phyloP scores from a whole-genome alignment of 2,113 vertebrate species.

The Caretta caretta region DNA sequence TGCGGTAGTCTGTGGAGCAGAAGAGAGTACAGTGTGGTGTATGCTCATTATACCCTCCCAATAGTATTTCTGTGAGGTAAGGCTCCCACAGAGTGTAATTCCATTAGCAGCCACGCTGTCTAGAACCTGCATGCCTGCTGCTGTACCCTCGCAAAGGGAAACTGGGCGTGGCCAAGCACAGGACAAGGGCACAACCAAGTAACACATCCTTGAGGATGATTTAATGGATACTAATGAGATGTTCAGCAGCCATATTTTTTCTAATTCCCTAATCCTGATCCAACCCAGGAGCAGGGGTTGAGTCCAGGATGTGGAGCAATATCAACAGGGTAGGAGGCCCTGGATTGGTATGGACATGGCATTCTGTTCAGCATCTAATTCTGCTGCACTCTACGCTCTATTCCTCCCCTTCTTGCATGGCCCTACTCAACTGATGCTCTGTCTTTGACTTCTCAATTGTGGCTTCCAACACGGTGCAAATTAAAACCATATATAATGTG shows the following conservation, averaged over 20 bases:
- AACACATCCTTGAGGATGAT: neutral
- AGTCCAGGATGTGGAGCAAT: neutral
- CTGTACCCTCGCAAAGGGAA: neutral
- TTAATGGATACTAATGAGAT: neutral
- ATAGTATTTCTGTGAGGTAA: neutral
- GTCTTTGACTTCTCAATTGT: neutral
- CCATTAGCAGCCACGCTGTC: neutral
- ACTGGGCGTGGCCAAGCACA: neutral
- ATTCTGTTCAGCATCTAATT: neutral
- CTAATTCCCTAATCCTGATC: neutral
- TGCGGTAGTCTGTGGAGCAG: neutral
- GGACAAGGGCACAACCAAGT: neutral
- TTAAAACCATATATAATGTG: rapidly evolving
- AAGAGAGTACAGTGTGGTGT: neutral
- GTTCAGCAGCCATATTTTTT: neutral
- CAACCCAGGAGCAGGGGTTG: neutral
- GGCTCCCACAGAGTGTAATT: neutral
- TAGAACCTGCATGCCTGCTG: neutral
- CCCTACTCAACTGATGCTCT: neutral
- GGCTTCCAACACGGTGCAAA: neutral
- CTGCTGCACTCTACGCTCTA: neutral
- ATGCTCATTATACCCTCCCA: neutral
- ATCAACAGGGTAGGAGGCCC: neutral
- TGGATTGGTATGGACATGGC: too few species aligned
- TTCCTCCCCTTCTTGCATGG: neutral